Percentiles rank a stretch among this genome's conserved stretches.
Conservation (phyloP, 2,797 vertebrate species). For the Somateria mollissima region DNA sequence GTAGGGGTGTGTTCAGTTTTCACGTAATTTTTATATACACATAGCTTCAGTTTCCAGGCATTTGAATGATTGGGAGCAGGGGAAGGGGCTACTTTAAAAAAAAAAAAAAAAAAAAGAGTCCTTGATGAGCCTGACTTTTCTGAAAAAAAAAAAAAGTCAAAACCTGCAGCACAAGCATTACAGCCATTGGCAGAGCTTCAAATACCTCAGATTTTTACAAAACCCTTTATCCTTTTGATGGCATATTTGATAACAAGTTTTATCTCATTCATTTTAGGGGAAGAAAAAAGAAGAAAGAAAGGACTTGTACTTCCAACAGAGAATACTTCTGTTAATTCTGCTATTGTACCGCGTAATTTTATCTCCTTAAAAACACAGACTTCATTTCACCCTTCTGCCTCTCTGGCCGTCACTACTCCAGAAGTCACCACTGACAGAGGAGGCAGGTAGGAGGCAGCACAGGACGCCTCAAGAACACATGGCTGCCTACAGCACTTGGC, state of each 20-base stretch:
- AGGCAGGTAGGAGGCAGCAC: constrained; percentile 81
- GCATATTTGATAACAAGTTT: constrained; percentile 74
- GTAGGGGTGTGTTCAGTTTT: not conserved
- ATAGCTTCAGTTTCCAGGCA: not conserved
- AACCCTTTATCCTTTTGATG: constrained; percentile 72
- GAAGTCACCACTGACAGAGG: constrained; percentile 6
- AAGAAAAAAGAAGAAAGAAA: not conserved
- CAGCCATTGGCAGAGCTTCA: constrained; percentile 66
- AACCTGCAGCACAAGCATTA: constrained; percentile 60
- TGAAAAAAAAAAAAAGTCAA: constrained; percentile 31
- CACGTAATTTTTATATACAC: not conserved
- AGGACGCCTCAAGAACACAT: constrained; percentile 69
- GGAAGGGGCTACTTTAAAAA: not conserved
- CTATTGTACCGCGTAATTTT: constrained; percentile 59
- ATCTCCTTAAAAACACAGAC: constrained; percentile 40
- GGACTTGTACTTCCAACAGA: constrained; percentile 62
- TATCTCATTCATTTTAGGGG: constrained; percentile 61
- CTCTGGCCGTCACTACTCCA: not conserved
- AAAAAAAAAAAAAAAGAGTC: not conserved
- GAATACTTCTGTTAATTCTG: constrained; percentile 65
- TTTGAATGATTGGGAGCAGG: not conserved
- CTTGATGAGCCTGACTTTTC: constrained; percentile 55
- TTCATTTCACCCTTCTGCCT: constrained; percentile 7
- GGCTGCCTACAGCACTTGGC: constrained; percentile 48
- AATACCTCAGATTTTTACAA: constrained; percentile 71